Conservation (phyloP, 1,140 invertebrate genomes). For the Bilobella aurantiaca region DNA sequence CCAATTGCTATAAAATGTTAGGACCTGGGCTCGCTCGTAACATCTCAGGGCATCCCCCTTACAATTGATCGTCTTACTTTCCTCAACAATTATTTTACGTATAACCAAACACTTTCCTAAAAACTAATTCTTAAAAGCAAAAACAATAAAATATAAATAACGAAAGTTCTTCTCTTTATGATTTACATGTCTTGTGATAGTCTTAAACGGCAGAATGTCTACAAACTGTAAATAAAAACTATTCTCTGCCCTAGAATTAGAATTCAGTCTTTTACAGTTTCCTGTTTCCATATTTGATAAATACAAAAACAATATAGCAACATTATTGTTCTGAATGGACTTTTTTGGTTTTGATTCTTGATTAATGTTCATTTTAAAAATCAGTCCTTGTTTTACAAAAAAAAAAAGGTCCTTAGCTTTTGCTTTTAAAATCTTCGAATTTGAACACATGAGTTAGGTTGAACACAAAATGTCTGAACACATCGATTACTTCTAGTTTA, state of each 20-base stretch:
- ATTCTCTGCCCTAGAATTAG: background rate
- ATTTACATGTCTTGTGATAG: conserved; percentile 2
- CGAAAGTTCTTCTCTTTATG: background rate
- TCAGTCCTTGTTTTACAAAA: background rate
- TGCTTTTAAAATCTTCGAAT: background rate
- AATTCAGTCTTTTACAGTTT: background rate
- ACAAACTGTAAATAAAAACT: background rate
- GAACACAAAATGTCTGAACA: background rate
- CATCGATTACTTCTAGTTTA: background rate
- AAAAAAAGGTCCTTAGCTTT: background rate
- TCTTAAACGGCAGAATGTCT: background rate
- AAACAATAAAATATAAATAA: background rate
- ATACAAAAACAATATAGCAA: background rate
- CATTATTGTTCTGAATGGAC: background rate
- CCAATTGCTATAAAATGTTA: too few species aligned
- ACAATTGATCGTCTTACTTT: too few species aligned
- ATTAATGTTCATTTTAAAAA: background rate
- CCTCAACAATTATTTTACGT: too few species aligned
- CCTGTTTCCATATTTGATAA: background rate
- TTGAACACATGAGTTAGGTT: background rate
- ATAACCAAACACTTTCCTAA: too few species aligned
- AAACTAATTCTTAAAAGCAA: background rate
- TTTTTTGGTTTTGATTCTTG: too few species aligned
- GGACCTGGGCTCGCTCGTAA: too few species aligned
- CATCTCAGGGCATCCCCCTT: too few species aligned